Conservation (phyloP, 2,888 invertebrate genomes). For the Nebria salina region DNA sequence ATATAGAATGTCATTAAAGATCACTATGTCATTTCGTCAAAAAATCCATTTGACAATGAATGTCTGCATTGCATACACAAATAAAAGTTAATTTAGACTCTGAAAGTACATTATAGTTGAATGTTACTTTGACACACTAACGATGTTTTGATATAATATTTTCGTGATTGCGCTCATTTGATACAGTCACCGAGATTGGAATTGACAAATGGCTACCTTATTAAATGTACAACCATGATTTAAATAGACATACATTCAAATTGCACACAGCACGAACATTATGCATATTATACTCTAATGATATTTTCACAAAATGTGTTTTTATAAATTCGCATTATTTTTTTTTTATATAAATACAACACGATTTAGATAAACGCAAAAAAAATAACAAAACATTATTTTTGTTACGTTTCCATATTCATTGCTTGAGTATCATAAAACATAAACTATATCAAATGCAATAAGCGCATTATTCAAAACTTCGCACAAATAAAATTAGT, state of each 20-base stretch:
- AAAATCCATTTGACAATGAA: not conserved
- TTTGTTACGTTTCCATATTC: too few relatives aligned
- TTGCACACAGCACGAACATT: constrained; percentile 33
- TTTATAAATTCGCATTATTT: not conserved
- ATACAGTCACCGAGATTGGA: constrained; percentile 26
- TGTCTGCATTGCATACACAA: not conserved
- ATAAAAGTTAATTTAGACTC: not conserved
- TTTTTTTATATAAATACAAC: not conserved
- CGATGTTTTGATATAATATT: constrained; percentile 45
- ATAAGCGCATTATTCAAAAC: too few relatives aligned
- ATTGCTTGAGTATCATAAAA: too few relatives aligned
- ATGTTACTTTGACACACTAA: constrained; percentile 38
- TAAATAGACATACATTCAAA: constrained; percentile 36
- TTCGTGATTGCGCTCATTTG: constrained; percentile 39
- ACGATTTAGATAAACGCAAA: too few relatives aligned
- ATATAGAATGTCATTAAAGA: not conserved
- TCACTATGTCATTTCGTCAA: not conserved
- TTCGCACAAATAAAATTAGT: too few relatives aligned
- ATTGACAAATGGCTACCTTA: constrained; percentile 40
- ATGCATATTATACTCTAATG: constrained; percentile 2
- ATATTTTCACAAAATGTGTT: not conserved
- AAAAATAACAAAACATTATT: too few relatives aligned
- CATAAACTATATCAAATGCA: too few relatives aligned
- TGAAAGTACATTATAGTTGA: not conserved
- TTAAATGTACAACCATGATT: constrained; percentile 32